Base-by-base conservation (phyloP, 2,888 invertebrate genomes). In the Lysandra coridon region DNA sequence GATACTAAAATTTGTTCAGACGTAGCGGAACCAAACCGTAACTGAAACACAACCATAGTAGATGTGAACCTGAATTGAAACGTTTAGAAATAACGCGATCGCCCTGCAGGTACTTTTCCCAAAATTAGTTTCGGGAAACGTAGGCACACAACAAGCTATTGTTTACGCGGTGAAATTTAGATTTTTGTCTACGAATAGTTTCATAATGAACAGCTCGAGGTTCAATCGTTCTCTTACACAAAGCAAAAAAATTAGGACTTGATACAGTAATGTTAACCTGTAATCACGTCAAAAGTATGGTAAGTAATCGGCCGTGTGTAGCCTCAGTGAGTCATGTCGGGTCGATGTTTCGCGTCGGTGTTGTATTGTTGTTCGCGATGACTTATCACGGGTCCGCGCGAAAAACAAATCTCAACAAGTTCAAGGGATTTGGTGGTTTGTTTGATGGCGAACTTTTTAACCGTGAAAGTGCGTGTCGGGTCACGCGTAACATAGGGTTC, bases 301-400 rank as follows among this genome's bases (percentile, higher is more conserved):
- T 37, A 69, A 33, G 62, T 62, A 69, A 69, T 33, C 69, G 23
- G 14, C 33, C 69, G 33, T 69, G 69, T 69, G 33, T 33, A 33
- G 69, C 69, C 69, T 69, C 69, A 33, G 69, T 69, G 69, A 69
- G 69, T 69, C 69, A 69, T 30, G 64, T 12, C 69, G 69, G 69
- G 69, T 69, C 69, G 69, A 69, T 69, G 69, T 33, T 69, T 37
- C 33, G 33, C 33, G 69, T 69, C 69, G 69, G 69, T 69, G 69
- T 37, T 37, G 69, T 69, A 69, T 69, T 69, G 17, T 69, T 69
- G 69, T 69, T 37, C 17, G 12, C 69, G 69, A 69, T 69, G 33
- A 69, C 33, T 69, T 37, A 37, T 69, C 69, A 69, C 33, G 4
- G 69, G 69, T 69, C 69, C 69, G 5, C 14, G 33, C 37, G 69